phyloP scores from a whole-genome alignment of 2,797 vertebrate genomes.

The Protosalanx chinensis region DNA sequence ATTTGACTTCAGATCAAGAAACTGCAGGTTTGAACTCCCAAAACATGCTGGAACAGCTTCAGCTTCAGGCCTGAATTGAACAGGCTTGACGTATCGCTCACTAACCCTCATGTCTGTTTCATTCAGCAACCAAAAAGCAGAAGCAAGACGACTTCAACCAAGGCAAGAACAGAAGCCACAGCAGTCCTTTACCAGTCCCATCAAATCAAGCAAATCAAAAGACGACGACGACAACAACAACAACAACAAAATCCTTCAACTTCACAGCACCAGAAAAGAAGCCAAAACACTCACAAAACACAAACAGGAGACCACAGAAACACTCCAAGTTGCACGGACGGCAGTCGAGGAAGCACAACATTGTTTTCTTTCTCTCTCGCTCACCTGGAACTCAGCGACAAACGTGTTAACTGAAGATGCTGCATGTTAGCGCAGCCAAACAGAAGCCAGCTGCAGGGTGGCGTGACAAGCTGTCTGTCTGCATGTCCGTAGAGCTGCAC shows the following conservation, averaged over 20 bases:
- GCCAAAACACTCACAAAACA: background rate
- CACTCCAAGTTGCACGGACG: constrained; percentile 27
- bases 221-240: background rate
- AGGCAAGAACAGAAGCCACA: constrained; percentile 9
- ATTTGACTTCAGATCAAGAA: too few species aligned
- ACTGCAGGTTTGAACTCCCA: too few species aligned
- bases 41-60: too few species aligned
- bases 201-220: constrained; percentile 2
- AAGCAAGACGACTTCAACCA: constrained; percentile 1
- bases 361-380: constrained; percentile 12
- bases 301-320: constrained; percentile 2
- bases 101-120: background rate
- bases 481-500: constrained; percentile 50
- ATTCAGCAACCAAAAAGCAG: background rate
- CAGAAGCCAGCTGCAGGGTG: constrained; percentile 30
- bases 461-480: constrained; percentile 33
- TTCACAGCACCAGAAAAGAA: background rate
- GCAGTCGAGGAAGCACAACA: constrained; percentile 15
- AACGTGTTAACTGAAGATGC: constrained; percentile 42
- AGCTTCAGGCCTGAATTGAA: background rate
- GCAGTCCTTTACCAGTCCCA: background rate
- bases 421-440: constrained; percentile 56
- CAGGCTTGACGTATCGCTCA: background rate
- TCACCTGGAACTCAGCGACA: constrained; percentile 49
- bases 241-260: background rate